These are phyloP conservation scores for Chionomys nivalis DNA, from an alignment of 2,113 vertebrate species.

Conservation along the genomic window DNA sequence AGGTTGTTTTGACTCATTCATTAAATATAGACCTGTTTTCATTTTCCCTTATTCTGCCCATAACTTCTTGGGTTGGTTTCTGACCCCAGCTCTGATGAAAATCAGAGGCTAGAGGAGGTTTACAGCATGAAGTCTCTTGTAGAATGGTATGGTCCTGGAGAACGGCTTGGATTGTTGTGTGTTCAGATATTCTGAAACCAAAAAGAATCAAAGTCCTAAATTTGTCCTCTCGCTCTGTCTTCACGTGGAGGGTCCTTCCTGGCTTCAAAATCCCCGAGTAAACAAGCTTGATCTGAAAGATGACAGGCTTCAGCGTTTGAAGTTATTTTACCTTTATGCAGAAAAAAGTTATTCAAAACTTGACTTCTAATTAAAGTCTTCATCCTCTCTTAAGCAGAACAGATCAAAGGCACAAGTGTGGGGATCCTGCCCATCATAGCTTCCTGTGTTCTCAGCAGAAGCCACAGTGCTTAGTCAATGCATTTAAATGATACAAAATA, in stretches of 20 bases:
- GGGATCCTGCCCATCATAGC: background rate
- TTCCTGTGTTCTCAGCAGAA: conserved; percentile 52
- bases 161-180: background rate
- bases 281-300: conserved; percentile 59
- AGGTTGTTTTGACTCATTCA: conserved; percentile 67
- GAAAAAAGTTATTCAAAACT: conserved; percentile 71
- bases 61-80: conserved; percentile 33
- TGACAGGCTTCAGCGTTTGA: conserved; percentile 57
- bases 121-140: background rate
- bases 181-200: conserved; percentile 11
- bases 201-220: conserved; percentile 49
- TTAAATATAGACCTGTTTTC: conserved; percentile 54
- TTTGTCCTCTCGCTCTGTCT: background rate
- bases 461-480: conserved; percentile 22
- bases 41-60: conserved; percentile 24
- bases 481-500: conserved; percentile 59
- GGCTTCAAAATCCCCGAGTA: conserved; percentile 9
- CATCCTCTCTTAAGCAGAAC: conserved; percentile 50
- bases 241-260: background rate
- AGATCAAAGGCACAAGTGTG: conserved; percentile 61
- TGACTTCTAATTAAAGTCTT: conserved; percentile 59
- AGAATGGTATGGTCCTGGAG: background rate
- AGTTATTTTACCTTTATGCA: conserved; percentile 68
- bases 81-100: conserved; percentile 40
- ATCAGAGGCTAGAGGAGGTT: background rate